Percentiles rank a stretch among this genome's conserved stretches.
These are phyloP conservation scores for Clivina fossor DNA, from an alignment of 2,888 invertebrate species.

Conservation along the genomic window DNA sequence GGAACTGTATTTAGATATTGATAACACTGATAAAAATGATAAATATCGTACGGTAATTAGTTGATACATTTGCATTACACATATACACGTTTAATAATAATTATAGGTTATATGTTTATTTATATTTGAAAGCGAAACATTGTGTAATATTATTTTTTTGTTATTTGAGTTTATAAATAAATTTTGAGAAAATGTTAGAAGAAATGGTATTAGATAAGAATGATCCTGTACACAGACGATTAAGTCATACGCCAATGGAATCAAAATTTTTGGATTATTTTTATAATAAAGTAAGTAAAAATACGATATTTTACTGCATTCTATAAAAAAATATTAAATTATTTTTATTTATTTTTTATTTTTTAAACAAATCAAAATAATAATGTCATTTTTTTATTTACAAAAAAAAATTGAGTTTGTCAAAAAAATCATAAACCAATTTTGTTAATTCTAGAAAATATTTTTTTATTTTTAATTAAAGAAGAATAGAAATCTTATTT, in stretches of 20 bases:
- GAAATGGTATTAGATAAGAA: constrained; percentile 39
- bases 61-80: too few relatives aligned
- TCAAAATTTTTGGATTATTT: constrained; percentile 24
- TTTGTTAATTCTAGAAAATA: not conserved
- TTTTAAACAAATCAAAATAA: not conserved
- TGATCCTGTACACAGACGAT: constrained; percentile 32
- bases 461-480: not conserved
- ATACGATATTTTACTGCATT: not conserved
- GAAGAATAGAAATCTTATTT: too few relatives aligned
- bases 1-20: too few relatives aligned
- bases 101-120: too few relatives aligned
- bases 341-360: not conserved
- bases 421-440: not conserved
- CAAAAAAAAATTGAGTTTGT: not conserved
- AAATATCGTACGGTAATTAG: too few relatives aligned
- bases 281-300: constrained; percentile 26
- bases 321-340: not conserved
- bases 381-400: not conserved
- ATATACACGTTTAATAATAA: too few relatives aligned
- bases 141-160: too few relatives aligned
- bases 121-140: too few relatives aligned
- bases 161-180: too few relatives aligned
- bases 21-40: too few relatives aligned
- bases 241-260: constrained; percentile 9
- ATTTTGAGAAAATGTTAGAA: constrained; percentile 34